Base-by-base conservation (phyloP, 2,797 vertebrate genomes). In the Onychomys arenicola region DNA sequence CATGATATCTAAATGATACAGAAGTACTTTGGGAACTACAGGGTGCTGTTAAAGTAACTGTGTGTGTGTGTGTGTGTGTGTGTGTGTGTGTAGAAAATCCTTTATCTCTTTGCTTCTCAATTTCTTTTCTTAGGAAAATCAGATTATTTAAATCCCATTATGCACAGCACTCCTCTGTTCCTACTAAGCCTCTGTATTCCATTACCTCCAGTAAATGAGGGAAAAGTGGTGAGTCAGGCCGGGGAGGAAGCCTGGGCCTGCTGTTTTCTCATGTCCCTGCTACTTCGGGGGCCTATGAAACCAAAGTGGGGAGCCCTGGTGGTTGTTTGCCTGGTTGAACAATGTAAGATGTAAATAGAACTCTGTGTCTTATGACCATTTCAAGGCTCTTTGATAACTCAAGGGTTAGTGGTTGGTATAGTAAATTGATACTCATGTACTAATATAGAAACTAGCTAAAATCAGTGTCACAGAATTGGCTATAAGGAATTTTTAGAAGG, bases 111-210 rank as follows among this genome's bases (percentile, higher is more conserved):
- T 96, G 95, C 93, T 96, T 98, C 97, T 97, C 86, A 93, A 78
- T 97, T 98, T 97, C 96, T 96, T 95, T 96, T 96, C 92, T 95
- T 96, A 97, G 94, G 93, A 97, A 97, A 98, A 97, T 97, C 96
- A 97, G 97, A 97, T 97, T 97, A 97, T 97, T 96, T 96, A 97
- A 97, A 97, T 96, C 97, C 97, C 94, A 94, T 97, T 97, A 96
- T 97, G 90, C 86, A 89, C 75, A 92, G 94, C 93, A 95, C 96
- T 94, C 93, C 61, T 95, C 91, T 95, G 21, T 96, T 96, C 92
- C 91, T 93, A 61, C 95, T 95, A 90, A 96, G 91, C 93, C 93
- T 90, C 89, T 96, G 91, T 96, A 83, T 98, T 97, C 95, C 96
- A 96, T 97, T 97, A 97, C 96, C 91, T 97, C 91, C 67, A 95